Evolutionary conservation across 2,888 invertebrate species (phyloP), one percentile per base, ranked within the genome.

Genomic region (Ophonus ardosiacus): DNA sequence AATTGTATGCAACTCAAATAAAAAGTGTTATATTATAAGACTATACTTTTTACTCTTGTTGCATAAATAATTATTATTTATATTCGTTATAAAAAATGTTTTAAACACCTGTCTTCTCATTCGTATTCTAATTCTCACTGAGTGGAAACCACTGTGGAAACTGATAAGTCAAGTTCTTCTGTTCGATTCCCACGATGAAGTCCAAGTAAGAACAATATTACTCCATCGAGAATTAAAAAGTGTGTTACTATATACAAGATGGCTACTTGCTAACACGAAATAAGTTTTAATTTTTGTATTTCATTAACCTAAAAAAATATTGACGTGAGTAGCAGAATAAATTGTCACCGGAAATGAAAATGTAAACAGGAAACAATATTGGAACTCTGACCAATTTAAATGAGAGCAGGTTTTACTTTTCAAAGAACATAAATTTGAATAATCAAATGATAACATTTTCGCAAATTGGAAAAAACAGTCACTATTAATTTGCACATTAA

Each of bases 221-320:
- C 51, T 17, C 7, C 10, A 71, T 71, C 21, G 24, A 15, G 38
- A 71, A 43, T 76, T 51, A 76, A 76, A 76, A 76, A 76, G 76
- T 76, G n/a, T 76, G 76, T 76, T 76, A 76, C 76, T 43, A 7
- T 17, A 18, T 43, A 71, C 40, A 71, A 71, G 40, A 63, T 63
- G 51, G 76, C 56, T 76, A 21, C 51, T 51, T 76, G 18, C n/a
- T 7, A 76, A 80, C 59, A 80, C 61, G 59, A 59, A 80, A 80
- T 61, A 80, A 61, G 61, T 80, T 61, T 80, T 40, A 17, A 31
- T 61, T 61, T 80, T 57, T 80, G 80, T 59, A 80, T 80, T 80
- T 80, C 59, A 59, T 80, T 80, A 80, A 80, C 80, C 80, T 80
- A 61, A 80, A 80, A 80, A 80, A 61, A 61, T n/a, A 57, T 8